A percentile compares a stretch with the other conserved stretches of the same genome.
Evolutionary conservation across 2,797 vertebrate species (phyloP).

Genomic region (Triplophysa bombifrons): DNA sequence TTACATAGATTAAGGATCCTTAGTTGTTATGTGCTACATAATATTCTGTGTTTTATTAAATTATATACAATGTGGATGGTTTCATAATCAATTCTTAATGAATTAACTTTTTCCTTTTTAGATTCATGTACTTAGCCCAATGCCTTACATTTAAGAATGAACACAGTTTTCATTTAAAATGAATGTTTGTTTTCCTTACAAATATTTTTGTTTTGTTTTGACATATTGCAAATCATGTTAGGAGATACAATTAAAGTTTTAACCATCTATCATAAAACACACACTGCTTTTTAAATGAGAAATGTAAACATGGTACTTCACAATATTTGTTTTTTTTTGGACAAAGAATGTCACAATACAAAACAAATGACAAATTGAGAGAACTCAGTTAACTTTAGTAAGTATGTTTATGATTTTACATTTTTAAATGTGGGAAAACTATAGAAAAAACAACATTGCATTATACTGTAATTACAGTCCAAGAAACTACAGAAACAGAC

Average conservation of each 20-base stretch:
- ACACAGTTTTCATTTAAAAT: background rate
- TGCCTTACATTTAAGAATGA: background rate
- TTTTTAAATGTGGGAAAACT: background rate
- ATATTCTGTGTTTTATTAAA: constrained; percentile 20
- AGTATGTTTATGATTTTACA: too few species aligned
- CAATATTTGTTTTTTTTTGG: too few species aligned
- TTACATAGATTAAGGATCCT: constrained; percentile 65
- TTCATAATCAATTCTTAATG: constrained; percentile 5
- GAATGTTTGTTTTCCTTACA: background rate
- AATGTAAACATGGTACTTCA: background rate
- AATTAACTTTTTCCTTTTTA: background rate
- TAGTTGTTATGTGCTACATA: constrained; percentile 37
- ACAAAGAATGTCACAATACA: background rate
- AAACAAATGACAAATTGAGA: background rate
- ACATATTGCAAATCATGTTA: background rate
- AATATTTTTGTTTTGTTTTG: background rate
- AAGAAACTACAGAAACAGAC: background rate
- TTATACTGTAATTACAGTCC: constrained; percentile 16
- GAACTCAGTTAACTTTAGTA: background rate
- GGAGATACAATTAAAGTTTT: background rate
- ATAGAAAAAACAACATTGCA: background rate
- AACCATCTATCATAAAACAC: background rate
- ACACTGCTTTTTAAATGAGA: background rate
- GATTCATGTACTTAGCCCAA: background rate
- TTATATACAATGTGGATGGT: background rate